Evolutionary conservation across 2,797 vertebrate species (phyloP).

Genomic region (Chaunax sp.): DNA sequence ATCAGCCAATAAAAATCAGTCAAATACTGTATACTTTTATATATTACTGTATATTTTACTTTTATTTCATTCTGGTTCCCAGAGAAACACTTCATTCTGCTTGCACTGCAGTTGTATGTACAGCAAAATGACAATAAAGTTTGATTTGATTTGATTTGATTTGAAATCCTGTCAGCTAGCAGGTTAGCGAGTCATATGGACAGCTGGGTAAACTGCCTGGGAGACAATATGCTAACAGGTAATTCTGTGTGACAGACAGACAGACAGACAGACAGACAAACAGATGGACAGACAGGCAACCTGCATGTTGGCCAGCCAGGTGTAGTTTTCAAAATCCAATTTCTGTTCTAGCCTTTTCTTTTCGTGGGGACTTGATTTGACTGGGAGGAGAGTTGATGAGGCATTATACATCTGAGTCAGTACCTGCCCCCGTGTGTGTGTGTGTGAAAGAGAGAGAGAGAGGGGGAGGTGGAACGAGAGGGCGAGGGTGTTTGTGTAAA

Average conservation of each 20-base stretch:
- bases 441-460: background rate
- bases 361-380: constrained; percentile 23
- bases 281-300: background rate
- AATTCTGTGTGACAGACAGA: constrained; percentile 1
- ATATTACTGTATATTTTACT: too few species aligned
- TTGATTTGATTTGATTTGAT: too few species aligned
- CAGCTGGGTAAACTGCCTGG: background rate
- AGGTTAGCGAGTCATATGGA: background rate
- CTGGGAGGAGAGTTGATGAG: constrained; percentile 39
- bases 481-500: background rate
- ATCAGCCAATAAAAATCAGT: background rate
- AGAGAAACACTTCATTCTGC: too few species aligned
- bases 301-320: constrained; percentile 7
- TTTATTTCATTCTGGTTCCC: too few species aligned
- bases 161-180: background rate
- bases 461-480: background rate
- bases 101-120: too few species aligned
- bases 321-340: constrained; percentile 39
- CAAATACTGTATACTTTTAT: background rate
- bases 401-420: constrained; percentile 34
- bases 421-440: constrained; percentile 6
- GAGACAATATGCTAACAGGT: constrained; percentile 2
- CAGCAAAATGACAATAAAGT: too few species aligned
- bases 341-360: constrained; percentile 33
- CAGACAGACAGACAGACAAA: too few species aligned